phyloP scores from a whole-genome alignment of 2,797 vertebrate genomes.

The Rachycentron canadum region DNA sequence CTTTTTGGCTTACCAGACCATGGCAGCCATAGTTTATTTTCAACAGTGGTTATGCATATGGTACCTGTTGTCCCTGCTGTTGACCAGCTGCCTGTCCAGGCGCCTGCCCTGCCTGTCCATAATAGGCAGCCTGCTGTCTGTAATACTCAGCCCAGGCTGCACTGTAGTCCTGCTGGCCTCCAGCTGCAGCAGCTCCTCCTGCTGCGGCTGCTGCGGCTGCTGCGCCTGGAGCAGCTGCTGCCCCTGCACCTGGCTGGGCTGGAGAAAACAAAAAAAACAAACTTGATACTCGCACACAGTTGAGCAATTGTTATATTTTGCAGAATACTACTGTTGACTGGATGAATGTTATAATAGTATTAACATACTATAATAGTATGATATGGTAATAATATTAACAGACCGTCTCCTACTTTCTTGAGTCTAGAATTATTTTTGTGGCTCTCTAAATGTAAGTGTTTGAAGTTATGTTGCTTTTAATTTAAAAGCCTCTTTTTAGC shows the following conservation, averaged over 20 bases:
- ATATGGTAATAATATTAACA: not conserved
- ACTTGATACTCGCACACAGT: not conserved
- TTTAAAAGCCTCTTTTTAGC: not conserved
- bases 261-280: slow-evolving; percentile 24
- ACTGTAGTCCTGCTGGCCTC: slow-evolving; percentile 93
- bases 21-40: not conserved
- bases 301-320: not conserved
- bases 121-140: slow-evolving; percentile 90
- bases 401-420: not conserved
- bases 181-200: slow-evolving; percentile 70
- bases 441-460: not conserved
- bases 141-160: slow-evolving; percentile 97
- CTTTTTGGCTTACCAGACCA: not conserved
- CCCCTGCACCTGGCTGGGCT: slow-evolving; percentile 80
- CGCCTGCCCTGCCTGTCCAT: slow-evolving; percentile 83
- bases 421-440: not conserved
- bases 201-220: slow-evolving; percentile 54
- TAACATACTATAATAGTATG: no score
- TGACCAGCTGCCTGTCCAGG: slow-evolving; percentile 80
- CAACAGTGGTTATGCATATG: not conserved
- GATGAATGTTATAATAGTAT: not conserved
- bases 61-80: slow-evolving; percentile 87
- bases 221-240: slow-evolving; percentile 66
- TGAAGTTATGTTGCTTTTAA: not conserved
- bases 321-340: not conserved